Evolutionary conservation across 1,140 invertebrate genomes (phyloP).

Genomic region (Dendroctonus valens): DNA sequence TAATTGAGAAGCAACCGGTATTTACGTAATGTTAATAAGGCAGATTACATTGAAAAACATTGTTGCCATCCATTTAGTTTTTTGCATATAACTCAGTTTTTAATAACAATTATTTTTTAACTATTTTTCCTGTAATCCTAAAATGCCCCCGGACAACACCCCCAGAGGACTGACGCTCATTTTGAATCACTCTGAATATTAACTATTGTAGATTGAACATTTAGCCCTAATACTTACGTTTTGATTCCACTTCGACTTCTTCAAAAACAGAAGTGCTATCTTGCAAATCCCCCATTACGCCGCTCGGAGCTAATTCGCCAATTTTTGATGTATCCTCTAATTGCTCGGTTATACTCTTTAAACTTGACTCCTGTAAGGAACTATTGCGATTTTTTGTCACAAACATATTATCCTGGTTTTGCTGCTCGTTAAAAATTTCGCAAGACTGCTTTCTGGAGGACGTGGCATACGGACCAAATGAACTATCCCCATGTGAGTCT

Average conservation of each 20-base stretch:
- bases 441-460: slow-evolving; percentile 31
- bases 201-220: no score
- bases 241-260: neutral
- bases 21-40: no score
- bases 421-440: slow-evolving; percentile 36
- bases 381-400: slow-evolving; percentile 34
- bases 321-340: slow-evolving; percentile 12
- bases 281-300: slow-evolving; percentile 21
- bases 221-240: no score
- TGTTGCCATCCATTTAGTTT: no score
- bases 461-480: slow-evolving; percentile 31
- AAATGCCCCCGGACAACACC: no score
- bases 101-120: no score
- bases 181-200: no score
- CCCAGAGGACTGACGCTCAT: no score
- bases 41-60: no score
- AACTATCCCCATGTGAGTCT: slow-evolving; percentile 27
- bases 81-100: no score
- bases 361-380: slow-evolving; percentile 1
- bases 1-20: no score
- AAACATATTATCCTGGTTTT: slow-evolving; percentile 35
- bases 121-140: no score
- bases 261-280: slow-evolving; percentile 16
- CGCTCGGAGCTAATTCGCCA: slow-evolving; percentile 30
- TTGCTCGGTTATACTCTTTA: slow-evolving; percentile 29